Evolutionary conservation across 2,797 vertebrate genomes (phyloP).

Genomic region (Chaetodon trifasciatus): DNA sequence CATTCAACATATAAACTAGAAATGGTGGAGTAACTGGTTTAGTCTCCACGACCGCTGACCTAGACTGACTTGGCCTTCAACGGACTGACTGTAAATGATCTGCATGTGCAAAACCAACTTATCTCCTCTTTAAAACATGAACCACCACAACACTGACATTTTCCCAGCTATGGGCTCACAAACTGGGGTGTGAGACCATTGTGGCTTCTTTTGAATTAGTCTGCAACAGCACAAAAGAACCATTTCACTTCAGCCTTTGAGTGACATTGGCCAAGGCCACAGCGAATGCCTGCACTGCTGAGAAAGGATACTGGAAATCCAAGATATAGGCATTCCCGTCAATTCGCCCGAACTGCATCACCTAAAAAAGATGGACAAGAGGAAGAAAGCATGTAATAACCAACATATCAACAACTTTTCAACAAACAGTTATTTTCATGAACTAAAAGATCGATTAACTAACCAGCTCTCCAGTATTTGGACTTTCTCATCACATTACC

Average conservation of each 20-base stretch:
- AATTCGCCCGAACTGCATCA: conserved; percentile 99
- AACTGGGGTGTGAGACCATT: conserved; percentile 51
- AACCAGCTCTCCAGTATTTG: background rate
- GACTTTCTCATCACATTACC: conserved; percentile 80
- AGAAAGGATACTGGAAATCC: conserved; percentile 99
- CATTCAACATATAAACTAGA: conserved; percentile 58
- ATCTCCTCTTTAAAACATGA: conserved; percentile 9
- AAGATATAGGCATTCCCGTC: conserved; percentile 98
- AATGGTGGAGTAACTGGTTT: conserved; percentile 34
- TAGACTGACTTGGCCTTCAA: conserved; percentile 14
- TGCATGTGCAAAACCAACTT: conserved; percentile 31
- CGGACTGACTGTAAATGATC: conserved; percentile 36
- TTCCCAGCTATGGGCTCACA: conserved; percentile 13
- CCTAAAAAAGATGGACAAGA: conserved; percentile 81
- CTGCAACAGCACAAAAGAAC: conserved; percentile 50
- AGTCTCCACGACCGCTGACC: conserved; percentile 24
- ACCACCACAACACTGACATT: conserved; percentile 10
- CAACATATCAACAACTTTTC: background rate
- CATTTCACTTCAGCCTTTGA: conserved; percentile 94
- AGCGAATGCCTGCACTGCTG: conserved; percentile 98
- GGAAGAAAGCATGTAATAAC: conserved; percentile 5
- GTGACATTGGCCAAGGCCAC: conserved; percentile 99
- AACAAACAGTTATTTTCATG: too few relatives aligned
- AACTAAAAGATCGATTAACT: background rate
- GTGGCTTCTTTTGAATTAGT: conserved; percentile 81